Conservation (phyloP, 2,113 vertebrate species). For the Danionella cerebrum region DNA sequence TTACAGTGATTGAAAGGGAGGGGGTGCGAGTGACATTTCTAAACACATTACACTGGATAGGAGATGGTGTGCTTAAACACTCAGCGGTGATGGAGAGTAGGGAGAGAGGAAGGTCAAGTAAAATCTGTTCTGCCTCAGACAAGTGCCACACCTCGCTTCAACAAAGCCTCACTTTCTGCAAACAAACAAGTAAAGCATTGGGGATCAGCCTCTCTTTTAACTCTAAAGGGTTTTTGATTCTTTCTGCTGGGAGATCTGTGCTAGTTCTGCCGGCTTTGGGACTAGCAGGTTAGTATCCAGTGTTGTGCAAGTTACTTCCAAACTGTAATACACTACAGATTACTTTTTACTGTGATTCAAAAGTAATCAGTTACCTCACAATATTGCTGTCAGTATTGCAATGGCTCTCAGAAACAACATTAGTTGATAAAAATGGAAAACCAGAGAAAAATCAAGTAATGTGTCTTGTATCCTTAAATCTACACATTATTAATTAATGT, state of each 20-base stretch:
- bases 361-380: too few species aligned
- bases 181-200: constrained; percentile 52
- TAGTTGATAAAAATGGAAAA: too few species aligned
- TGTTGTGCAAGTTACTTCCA: too few species aligned
- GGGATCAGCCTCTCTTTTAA: constrained; percentile 34
- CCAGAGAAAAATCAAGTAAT: too few species aligned
- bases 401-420: too few species aligned
- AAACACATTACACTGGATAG: constrained; percentile 61
- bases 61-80: constrained; percentile 54
- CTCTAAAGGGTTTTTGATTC: neutral
- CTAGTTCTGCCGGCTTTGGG: neutral
- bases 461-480: too few species aligned
- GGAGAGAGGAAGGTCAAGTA: constrained; percentile 43
- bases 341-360: neutral
- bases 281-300: neutral
- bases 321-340: too few species aligned
- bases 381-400: too few species aligned
- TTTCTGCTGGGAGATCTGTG: neutral
- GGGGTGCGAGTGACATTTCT: constrained; percentile 57
- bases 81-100: constrained; percentile 56
- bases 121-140: constrained; percentile 60
- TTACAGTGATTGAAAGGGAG: constrained; percentile 51
- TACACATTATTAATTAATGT: too few species aligned
- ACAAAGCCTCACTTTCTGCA: constrained; percentile 51
- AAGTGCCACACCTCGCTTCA: constrained; percentile 51